These are phyloP conservation scores for Acrocera orbiculus DNA, from an alignment of 2,888 invertebrate genomes.

Conservation along the genomic window DNA sequence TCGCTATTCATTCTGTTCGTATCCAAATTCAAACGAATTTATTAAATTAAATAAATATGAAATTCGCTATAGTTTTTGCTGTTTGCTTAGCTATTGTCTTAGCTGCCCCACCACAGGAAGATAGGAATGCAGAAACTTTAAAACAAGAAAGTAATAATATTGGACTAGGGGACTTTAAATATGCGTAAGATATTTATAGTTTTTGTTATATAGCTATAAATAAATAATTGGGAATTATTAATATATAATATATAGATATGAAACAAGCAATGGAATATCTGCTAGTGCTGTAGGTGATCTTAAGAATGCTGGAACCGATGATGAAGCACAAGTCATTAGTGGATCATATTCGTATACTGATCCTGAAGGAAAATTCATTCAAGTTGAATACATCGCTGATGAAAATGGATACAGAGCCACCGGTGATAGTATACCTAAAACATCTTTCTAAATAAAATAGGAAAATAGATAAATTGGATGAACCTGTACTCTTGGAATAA, in stretches of 20 bases:
- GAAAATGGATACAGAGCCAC: slow-evolving; percentile 16
- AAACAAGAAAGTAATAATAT: slow-evolving; percentile 38
- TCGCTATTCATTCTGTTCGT: no score
- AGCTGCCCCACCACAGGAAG: slow-evolving; percentile 29
- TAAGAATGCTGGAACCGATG: slow-evolving; percentile 24
- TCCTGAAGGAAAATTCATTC: slow-evolving; percentile 37
- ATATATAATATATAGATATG: no score
- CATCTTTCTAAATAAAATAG: neutral
- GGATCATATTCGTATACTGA: slow-evolving; percentile 36
- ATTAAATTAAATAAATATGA: slow-evolving; percentile 17
- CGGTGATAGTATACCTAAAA: no score
- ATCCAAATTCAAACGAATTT: no score
- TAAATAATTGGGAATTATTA: no score
- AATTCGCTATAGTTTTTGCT: slow-evolving; percentile 32
- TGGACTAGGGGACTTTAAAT: slow-evolving; percentile 41
- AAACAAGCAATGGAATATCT: slow-evolving; percentile 33
- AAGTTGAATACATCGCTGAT: slow-evolving; percentile 30
- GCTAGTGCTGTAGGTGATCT: slow-evolving; percentile 29
- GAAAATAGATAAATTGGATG: no score
- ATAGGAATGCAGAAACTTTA: slow-evolving; percentile 35
- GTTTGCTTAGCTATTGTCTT: slow-evolving; percentile 26
- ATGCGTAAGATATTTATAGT: no score
- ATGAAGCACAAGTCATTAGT: slow-evolving; percentile 24
- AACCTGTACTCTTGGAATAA: no score
- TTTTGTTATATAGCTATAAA: no score